Conservation (phyloP, 2,888 invertebrate genomes). For the Cybosia mesomella region DNA sequence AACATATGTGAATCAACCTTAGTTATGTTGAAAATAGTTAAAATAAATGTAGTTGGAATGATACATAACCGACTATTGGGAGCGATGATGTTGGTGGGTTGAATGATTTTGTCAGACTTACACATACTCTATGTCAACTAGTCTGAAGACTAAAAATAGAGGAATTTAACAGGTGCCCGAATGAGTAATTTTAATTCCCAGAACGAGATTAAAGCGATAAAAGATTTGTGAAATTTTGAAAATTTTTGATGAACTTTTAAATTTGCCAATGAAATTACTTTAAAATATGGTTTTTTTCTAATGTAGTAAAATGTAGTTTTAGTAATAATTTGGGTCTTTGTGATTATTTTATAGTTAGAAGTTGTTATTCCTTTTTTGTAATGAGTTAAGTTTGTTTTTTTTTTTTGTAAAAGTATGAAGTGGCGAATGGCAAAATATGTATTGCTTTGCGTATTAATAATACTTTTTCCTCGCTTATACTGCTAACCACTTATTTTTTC, state of each 20-base stretch:
- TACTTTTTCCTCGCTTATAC: slow-evolving; percentile 30
- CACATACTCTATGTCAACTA: slow-evolving; percentile 16
- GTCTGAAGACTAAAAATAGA: slow-evolving; percentile 15
- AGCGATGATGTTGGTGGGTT: background rate
- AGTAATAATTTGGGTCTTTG: slow-evolving; percentile 51
- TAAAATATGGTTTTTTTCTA: background rate
- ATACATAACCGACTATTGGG: no score
- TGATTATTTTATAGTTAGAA: slow-evolving; percentile 59
- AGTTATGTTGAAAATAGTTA: no score
- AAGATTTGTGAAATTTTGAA: slow-evolving; percentile 22
- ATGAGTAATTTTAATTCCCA: slow-evolving; percentile 43
- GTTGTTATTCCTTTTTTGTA: slow-evolving; percentile 68
- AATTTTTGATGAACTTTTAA: background rate
- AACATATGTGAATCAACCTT: no score
- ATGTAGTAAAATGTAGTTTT: slow-evolving; percentile 33
- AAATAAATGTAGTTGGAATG: no score
- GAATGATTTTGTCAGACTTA: slow-evolving; percentile 2
- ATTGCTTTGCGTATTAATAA: slow-evolving; percentile 45
- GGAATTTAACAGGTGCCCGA: slow-evolving; percentile 37
- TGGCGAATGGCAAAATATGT: slow-evolving; percentile 45
- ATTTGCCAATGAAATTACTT: slow-evolving; percentile 15
- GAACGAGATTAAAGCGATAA: slow-evolving; percentile 46
- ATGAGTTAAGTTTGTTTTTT: slow-evolving; percentile 75
- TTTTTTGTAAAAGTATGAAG: slow-evolving; percentile 57
- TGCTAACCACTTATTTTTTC: slow-evolving; percentile 28